Evolutionary conservation across 2,797 vertebrate species (phyloP), one percentile per base, ranked within the genome.

Genomic region (Acipenser transmontanus): DNA sequence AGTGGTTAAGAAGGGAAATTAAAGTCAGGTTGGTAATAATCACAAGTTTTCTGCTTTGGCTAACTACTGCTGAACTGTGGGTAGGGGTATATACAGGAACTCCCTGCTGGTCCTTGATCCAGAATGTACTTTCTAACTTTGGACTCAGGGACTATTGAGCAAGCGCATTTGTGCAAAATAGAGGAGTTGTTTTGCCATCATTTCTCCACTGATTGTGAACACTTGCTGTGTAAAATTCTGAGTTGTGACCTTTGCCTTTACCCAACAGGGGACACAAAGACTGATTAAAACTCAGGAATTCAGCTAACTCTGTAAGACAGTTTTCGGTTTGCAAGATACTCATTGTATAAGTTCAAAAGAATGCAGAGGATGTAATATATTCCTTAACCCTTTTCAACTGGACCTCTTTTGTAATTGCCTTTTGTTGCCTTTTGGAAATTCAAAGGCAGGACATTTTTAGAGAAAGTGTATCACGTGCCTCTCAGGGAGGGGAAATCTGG

Each of bases 251-350:
- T 67, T 67, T 67, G 59, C 66, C 49, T 61, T 49, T 61, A 49
- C 57, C 56, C 57, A 47, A 13, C 17, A 50, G 49, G 57, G 7
- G 66, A 51, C 66, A 67, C 59, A 67, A 61, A 67, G 59, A 61
- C 49, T 51, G 57, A 61, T 61, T 67, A 67, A 67, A 67, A 61
- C 66, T 50, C 66, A 67, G 66, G 66, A 67, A 67, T 67, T 50
- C 13, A 11, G 54, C 59, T 9, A 17, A 49, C 59, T 50, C 50
- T 51, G 57, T 49, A 20, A 57, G 66, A 67, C 48, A 49, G 60
- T 61, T 50, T 12, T 52, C 34, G 4, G 6, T 20, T 13, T 47
- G 11, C 50, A 61, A 61, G 59, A 67, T 67, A 49, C 61, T 59
- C 14, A 51, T 67, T 61, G 59, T 67, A 51, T 20, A 20, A 57